These are phyloP conservation scores for Tiliacea citrago DNA, from an alignment of 2,888 invertebrate species.

Conservation along the genomic window DNA sequence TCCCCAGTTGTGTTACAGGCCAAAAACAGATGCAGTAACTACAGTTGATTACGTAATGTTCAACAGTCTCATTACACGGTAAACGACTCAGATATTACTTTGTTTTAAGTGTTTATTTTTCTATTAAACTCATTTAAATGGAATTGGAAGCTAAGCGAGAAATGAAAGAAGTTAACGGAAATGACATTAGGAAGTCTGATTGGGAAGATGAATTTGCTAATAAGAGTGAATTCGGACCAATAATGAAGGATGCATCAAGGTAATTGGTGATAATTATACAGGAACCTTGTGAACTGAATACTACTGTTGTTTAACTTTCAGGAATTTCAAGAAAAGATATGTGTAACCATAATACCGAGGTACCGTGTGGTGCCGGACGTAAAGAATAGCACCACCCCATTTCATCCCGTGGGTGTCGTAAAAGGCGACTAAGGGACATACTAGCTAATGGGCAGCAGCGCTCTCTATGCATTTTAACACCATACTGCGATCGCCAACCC, in stretches of 20 bases:
- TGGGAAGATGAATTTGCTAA: not conserved
- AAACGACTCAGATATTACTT: conserved; percentile 44
- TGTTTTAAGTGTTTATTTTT: conserved; percentile 53
- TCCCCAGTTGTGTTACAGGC: conserved; percentile 16
- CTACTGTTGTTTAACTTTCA: too few species aligned
- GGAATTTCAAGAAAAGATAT: too few species aligned
- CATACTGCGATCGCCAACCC: too few species aligned
- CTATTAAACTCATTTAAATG: conserved; percentile 23
- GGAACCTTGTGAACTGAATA: too few species aligned
- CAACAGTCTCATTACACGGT: conserved; percentile 58
- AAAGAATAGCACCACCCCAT: too few species aligned
- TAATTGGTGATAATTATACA: too few species aligned
- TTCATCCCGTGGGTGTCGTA: too few species aligned
- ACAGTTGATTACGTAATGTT: conserved; percentile 32
- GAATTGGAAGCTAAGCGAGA: conserved; percentile 24
- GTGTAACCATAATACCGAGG: too few species aligned
- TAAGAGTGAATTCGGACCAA: not conserved
- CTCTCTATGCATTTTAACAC: too few species aligned
- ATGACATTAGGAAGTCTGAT: not conserved
- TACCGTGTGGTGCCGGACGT: too few species aligned
- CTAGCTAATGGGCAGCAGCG: too few species aligned
- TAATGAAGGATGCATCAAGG: not conserved
- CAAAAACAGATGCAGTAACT: conserved; percentile 34
- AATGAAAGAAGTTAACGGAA: conserved; percentile 20
- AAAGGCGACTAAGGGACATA: too few species aligned